Conservation (phyloP, 2,113 vertebrate species). For the Mobula birostris region DNA sequence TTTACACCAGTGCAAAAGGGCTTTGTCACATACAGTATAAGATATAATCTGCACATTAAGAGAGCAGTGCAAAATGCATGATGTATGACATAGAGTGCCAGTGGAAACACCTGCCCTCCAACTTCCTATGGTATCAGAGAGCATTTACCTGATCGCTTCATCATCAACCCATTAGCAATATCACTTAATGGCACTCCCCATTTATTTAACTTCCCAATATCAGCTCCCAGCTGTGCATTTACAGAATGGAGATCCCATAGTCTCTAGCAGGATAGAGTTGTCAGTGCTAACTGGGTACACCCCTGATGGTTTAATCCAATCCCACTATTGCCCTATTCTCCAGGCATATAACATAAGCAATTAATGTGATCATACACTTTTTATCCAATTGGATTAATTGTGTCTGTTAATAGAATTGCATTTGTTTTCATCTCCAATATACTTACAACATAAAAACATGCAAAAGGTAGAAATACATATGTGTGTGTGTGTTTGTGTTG, state of each 20-base stretch:
- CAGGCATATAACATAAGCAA: neutral
- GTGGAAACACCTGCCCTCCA: neutral
- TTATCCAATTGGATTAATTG: neutral
- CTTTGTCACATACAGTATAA: neutral
- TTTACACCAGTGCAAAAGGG: neutral
- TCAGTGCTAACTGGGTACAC: neutral
- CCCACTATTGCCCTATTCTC: neutral
- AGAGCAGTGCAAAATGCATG: neutral
- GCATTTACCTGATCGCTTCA: neutral
- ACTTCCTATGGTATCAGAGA: neutral
- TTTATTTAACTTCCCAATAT: neutral
- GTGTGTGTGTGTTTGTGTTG: neutral
- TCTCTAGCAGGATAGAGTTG: neutral
- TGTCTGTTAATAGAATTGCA: neutral
- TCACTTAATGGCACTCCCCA: neutral
- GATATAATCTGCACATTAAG: neutral
- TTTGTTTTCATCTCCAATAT: neutral
- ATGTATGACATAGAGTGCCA: neutral
- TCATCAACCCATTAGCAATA: neutral
- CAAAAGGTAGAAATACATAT: neutral
- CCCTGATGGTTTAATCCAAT: neutral
- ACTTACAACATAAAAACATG: neutral
- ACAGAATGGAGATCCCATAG: neutral
- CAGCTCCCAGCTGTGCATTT: neutral
- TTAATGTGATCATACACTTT: neutral